Conservation (phyloP, 2,797 vertebrate genomes). For the Trichosurus vulpecula region DNA sequence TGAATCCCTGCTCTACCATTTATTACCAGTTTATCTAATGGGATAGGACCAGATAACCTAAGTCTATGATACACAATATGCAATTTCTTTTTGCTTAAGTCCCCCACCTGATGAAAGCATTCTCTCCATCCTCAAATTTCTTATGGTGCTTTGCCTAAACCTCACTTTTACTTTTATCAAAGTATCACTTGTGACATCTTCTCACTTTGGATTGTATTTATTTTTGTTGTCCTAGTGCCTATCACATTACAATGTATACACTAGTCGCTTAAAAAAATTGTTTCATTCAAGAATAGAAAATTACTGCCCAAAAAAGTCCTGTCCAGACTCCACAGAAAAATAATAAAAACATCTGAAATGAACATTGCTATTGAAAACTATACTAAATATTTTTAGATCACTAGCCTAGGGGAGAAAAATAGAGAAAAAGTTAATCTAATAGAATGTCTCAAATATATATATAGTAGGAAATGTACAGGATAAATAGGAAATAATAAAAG, state of each 20-base stretch:
- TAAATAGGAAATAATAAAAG: too few relatives aligned
- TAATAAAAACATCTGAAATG: slow-evolving; percentile 47
- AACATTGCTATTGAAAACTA: not conserved
- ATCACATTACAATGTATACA: not conserved
- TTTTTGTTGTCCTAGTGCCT: not conserved
- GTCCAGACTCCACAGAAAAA: slow-evolving; percentile 41
- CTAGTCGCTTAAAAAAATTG: not conserved
- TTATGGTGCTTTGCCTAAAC: not conserved
- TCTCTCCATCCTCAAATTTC: not conserved
- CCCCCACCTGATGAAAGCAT: too few relatives aligned
- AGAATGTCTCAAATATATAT: slow-evolving; percentile 27
- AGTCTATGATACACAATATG: not conserved
- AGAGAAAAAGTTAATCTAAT: not conserved
- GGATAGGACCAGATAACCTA: not conserved
- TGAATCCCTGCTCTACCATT: too few relatives aligned
- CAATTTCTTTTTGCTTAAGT: not conserved
- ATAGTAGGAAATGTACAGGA: too few relatives aligned
- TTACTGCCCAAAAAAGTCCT: slow-evolving; percentile 34
- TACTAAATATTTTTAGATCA: not conserved
- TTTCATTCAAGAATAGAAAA: slow-evolving; percentile 49
- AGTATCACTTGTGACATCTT: not conserved
- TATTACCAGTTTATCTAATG: not conserved
- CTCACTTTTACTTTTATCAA: not conserved
- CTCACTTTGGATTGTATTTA: not conserved
- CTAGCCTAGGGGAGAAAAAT: not conserved